Base-by-base conservation (phyloP, 2,888 invertebrate genomes). In the Ormyrus thymus region DNA sequence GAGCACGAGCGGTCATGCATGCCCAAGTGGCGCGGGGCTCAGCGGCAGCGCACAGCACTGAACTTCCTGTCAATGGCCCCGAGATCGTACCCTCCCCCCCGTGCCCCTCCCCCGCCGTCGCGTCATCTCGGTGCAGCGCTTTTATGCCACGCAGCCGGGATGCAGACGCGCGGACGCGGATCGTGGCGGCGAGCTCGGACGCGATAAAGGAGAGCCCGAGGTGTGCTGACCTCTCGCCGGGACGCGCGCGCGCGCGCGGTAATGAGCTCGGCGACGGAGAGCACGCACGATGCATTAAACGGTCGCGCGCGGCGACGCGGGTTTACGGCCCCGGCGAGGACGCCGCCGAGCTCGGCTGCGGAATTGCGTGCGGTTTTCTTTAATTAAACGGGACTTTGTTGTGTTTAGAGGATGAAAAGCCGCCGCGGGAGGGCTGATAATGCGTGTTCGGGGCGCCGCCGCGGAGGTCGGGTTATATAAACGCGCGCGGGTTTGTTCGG, bases 31-130 rank as follows among this genome's bases (percentile, higher is more conserved):
- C 4, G 29, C 29, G 3, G 29, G 29, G 59, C 29, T 5, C 3
- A 61, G 10, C 15, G 50, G 5, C n/a, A 45, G 6, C 43, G 53
- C 46, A n/a, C 61, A 48, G 61, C 59, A 53, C 51, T 69, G 69
- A 77, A 72, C 71, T 77, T 77, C 77, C 77, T 77, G 71, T 65
- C 77, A 77, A 77, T 77, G 59, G 77, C 58, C 64, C 59, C 71
- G 58, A 13, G 65, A 59, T 61, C 62, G 43, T 53, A 9, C 64
- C 55, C n/a, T 64, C n/a, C 11, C 13, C 8, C 15, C 13, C 53
- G 10, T 13, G 13, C 15, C n/a, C 9, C 11, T 46, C 29, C 1
- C 29, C 29, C 29, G 1, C 29, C 29, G 29, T 29, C 29, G 29
- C 29, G 2, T 29, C 29, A 29, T 29, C 29, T 29, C 29, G 29